Conservation (phyloP, 2,797 vertebrate species). For the Acanthurus tractus region DNA sequence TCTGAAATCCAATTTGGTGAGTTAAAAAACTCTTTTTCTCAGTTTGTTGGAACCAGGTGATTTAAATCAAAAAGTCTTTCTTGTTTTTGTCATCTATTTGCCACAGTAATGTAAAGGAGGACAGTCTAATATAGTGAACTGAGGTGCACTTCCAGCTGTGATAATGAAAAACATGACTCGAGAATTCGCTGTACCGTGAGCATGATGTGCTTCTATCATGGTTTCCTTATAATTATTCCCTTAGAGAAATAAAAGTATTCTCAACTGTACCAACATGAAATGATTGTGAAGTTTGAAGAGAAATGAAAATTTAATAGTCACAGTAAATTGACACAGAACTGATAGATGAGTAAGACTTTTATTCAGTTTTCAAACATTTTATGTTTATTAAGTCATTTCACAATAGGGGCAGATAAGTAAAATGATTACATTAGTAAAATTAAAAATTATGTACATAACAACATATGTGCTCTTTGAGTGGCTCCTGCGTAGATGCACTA, state of each 20-base stretch:
- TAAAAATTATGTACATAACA: neutral
- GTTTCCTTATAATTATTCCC: constrained; percentile 21
- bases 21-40: neutral
- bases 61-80: constrained; percentile 21
- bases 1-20: constrained; percentile 4
- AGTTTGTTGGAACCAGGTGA: constrained; percentile 11
- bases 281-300: constrained; percentile 18
- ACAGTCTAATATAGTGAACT: constrained; percentile 53
- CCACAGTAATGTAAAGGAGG: constrained; percentile 2
- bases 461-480: neutral
- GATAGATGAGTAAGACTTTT: constrained; percentile 8
- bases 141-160: constrained; percentile 57
- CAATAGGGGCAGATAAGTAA: too few relatives aligned
- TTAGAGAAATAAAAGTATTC: neutral
- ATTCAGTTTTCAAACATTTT: constrained; percentile 7
- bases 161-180: constrained; percentile 3
- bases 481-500: neutral
- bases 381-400: neutral
- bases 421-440: too few relatives aligned
- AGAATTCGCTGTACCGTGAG: neutral
- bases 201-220: neutral
- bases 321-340: neutral
- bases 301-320: constrained; percentile 3
- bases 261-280: constrained; percentile 14
- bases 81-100: neutral